A percentile compares a stretch with the other conserved stretches of the same genome.
phyloP scores from a whole-genome alignment of 2,888 invertebrate genomes.

The Ormyrus pomaceus region DNA sequence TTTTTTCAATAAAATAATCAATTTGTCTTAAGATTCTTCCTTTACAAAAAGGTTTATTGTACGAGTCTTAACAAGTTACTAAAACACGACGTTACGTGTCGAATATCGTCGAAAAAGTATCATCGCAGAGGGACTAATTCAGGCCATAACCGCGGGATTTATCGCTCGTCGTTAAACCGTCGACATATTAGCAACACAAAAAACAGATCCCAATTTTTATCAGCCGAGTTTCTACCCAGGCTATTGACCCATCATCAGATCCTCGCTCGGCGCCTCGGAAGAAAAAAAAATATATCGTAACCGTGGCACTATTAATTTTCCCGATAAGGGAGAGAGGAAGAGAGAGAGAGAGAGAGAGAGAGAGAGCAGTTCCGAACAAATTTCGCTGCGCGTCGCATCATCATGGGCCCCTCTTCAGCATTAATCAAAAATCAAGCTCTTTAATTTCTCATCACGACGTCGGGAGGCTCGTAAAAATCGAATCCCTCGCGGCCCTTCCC shows the following conservation, averaged over 20 bases:
- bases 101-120: too few species aligned
- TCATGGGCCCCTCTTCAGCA: background rate
- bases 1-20: too few species aligned
- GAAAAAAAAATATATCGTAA: conserved; percentile 16
- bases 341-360: background rate
- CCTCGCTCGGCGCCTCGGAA: background rate
- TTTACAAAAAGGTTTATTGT: too few species aligned
- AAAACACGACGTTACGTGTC: too few species aligned
- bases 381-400: conserved; percentile 15
- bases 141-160: too few species aligned
- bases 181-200: too few species aligned
- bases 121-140: too few species aligned
- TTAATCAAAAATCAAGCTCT: conserved; percentile 33
- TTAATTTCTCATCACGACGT: conserved; percentile 42
- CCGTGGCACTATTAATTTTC: conserved; percentile 15
- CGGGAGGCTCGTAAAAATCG: conserved; percentile 14
- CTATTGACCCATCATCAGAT: too few species aligned
- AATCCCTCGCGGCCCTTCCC: background rate
- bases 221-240: background rate
- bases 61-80: too few species aligned
- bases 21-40: too few species aligned
- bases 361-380: conserved; percentile 1
- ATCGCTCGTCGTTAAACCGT: too few species aligned
- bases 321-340: background rate
- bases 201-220: background rate